Evolutionary conservation across 2,888 invertebrate genomes (phyloP).

Genomic region (Plebejus anna): DNA sequence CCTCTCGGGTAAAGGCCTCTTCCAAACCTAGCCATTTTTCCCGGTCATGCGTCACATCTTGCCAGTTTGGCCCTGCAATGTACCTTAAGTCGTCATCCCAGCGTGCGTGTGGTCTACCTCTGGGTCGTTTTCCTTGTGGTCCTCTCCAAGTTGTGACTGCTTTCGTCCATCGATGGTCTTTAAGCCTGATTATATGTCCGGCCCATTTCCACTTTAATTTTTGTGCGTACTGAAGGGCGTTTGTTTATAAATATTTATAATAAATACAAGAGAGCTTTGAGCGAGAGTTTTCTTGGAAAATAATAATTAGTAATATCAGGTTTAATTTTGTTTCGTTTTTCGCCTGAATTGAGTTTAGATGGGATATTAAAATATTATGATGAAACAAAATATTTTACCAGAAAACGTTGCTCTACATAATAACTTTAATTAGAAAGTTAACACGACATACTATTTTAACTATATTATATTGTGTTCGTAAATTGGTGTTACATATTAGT

Average conservation of each 20-base stretch:
- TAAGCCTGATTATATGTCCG: constrained; percentile 23
- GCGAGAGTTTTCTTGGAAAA: neutral
- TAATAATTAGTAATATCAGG: neutral
- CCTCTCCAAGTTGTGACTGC: constrained; percentile 13
- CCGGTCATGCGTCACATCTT: neutral
- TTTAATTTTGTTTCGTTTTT: neutral
- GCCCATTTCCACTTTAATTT: constrained; percentile 28
- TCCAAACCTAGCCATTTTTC: too few species aligned
- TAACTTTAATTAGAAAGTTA: too few species aligned
- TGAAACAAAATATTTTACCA: neutral
- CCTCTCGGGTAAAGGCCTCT: neutral
- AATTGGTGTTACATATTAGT: too few species aligned
- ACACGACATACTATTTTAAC: too few species aligned
- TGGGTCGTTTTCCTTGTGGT: constrained; percentile 3
- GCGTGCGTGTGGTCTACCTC: constrained; percentile 4
- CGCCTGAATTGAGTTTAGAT: neutral
- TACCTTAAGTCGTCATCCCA: constrained; percentile 4
- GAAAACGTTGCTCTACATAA: neutral
- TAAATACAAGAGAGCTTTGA: neutral
- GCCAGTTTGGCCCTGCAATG: neutral
- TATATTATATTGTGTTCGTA: too few species aligned
- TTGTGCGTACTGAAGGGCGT: neutral
- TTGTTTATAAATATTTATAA: constrained; percentile 3
- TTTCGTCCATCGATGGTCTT: constrained; percentile 23
- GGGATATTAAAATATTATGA: neutral